Evolutionary conservation across 2,888 invertebrate genomes (phyloP).

Genomic region (Acleris laterana): DNA sequence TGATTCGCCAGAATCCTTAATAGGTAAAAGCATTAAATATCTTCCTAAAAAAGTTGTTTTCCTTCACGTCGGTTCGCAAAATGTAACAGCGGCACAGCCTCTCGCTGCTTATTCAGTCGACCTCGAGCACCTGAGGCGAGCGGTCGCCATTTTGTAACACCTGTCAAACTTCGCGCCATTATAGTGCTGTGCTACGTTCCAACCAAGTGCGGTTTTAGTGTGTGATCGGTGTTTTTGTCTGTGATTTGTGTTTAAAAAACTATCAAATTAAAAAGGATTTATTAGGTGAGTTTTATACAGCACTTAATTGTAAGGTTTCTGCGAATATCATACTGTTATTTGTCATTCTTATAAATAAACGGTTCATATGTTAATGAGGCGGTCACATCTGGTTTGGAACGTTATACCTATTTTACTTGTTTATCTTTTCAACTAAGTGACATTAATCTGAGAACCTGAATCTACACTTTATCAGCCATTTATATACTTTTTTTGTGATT

Average conservation of each 20-base stretch:
- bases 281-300: conserved; percentile 20
- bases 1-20: not conserved
- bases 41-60: conserved; percentile 32
- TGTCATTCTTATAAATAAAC: conserved; percentile 28
- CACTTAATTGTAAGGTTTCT: conserved; percentile 5
- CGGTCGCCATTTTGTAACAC: conserved; percentile 55
- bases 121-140: conserved; percentile 70
- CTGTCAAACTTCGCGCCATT: conserved; percentile 69
- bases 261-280: conserved; percentile 16
- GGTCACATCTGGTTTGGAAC: conserved; percentile 20
- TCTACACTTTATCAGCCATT: not conserved
- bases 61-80: conserved; percentile 31
- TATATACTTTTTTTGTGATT: not conserved
- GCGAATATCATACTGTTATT: conserved; percentile 27
- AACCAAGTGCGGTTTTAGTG: conserved; percentile 22
- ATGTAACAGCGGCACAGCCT: conserved; percentile 43
- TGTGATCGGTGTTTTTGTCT: conserved; percentile 26
- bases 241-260: conserved; percentile 40
- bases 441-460: not conserved
- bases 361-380: conserved; percentile 32
- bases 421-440: conserved; percentile 1
- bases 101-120: conserved; percentile 73
- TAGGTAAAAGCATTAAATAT: conserved; percentile 21
- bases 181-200: conserved; percentile 48
- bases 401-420: conserved; percentile 1